Conservation (phyloP, 30 jellyfish, hydroid and myxozoan species). For the Turritopsis rubra region DNA sequence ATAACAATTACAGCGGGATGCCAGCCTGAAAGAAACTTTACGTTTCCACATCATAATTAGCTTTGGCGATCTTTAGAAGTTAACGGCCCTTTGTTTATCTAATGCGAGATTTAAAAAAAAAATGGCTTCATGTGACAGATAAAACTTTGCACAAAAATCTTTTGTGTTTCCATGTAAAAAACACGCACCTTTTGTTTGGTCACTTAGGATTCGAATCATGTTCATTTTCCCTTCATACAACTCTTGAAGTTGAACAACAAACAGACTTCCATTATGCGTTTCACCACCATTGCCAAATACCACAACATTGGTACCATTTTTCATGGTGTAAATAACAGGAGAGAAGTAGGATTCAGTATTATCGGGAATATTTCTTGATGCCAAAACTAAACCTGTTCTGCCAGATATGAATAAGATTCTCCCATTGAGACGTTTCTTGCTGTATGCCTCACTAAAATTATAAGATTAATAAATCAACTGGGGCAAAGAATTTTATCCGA, state of each 20-base stretch:
- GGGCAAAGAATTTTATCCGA: background rate
- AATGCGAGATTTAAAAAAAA: too few species aligned
- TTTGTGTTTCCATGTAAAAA: background rate
- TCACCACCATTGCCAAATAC: conserved; percentile 92
- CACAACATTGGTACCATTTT: conserved; percentile 60
- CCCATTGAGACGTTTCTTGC: conserved; percentile 50
- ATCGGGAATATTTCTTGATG: conserved; percentile 63
- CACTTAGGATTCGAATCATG: conserved; percentile 31
- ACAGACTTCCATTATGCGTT: conserved; percentile 73
- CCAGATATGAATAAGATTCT: conserved; percentile 68
- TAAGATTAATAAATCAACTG: background rate
- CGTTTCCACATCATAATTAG: too few species aligned
- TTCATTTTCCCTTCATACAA: conserved; percentile 48
- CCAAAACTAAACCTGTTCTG: conserved; percentile 47
- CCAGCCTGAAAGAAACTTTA: too few species aligned
- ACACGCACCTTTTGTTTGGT: conserved; percentile 61
- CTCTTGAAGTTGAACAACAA: conserved; percentile 52
- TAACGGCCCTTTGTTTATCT: too few species aligned
- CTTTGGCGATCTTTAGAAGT: too few species aligned
- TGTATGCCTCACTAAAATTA: conserved; percentile 55
- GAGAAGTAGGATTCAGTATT: conserved; percentile 73
- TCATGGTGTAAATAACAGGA: conserved; percentile 66
- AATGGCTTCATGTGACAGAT: too few species aligned
- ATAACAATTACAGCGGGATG: background rate
- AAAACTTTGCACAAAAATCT: too few species aligned